Evolutionary conservation across 2,113 vertebrate genomes (phyloP).

Genomic region (Panthera tigris): DNA sequence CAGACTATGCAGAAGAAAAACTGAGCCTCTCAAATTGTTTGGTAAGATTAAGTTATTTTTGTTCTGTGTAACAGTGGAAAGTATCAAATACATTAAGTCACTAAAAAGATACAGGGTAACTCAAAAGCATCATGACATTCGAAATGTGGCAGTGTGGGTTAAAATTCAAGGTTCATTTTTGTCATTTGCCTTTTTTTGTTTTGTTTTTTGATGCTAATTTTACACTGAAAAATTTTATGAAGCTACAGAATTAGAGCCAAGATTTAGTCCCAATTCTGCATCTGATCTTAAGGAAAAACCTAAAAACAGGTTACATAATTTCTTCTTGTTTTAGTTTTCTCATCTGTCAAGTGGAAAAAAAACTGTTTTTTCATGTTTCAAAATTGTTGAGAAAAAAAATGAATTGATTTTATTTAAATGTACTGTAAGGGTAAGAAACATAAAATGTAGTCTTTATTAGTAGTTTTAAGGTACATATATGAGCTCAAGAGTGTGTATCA

Average conservation of each 20-base stretch:
- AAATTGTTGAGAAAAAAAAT: conserved; percentile 45
- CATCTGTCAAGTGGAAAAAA: conserved; percentile 4
- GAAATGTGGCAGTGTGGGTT: conserved; percentile 18
- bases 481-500: background rate
- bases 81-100: conserved; percentile 27
- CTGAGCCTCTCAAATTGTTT: conserved; percentile 21
- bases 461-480: background rate
- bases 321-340: conserved; percentile 50
- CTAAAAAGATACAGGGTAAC: conserved; percentile 17
- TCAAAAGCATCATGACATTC: conserved; percentile 16
- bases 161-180: conserved; percentile 52
- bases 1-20: conserved; percentile 48
- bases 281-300: conserved; percentile 8
- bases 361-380: conserved; percentile 1
- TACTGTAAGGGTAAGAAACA: conserved; percentile 6
- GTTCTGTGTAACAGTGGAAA: conserved; percentile 1
- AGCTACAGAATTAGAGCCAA: conserved; percentile 23
- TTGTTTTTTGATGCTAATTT: background rate
- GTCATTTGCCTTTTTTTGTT: background rate
- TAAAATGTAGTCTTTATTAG: conserved; percentile 28
- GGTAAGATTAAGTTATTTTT: conserved; percentile 52
- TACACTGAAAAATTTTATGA: conserved; percentile 6
- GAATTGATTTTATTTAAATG: conserved; percentile 28
- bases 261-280: conserved; percentile 21
- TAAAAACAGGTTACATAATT: conserved; percentile 3